These are phyloP conservation scores for Drosophila nebulosa DNA, from an alignment of 1,140 invertebrate species.

Conservation along the genomic window DNA sequence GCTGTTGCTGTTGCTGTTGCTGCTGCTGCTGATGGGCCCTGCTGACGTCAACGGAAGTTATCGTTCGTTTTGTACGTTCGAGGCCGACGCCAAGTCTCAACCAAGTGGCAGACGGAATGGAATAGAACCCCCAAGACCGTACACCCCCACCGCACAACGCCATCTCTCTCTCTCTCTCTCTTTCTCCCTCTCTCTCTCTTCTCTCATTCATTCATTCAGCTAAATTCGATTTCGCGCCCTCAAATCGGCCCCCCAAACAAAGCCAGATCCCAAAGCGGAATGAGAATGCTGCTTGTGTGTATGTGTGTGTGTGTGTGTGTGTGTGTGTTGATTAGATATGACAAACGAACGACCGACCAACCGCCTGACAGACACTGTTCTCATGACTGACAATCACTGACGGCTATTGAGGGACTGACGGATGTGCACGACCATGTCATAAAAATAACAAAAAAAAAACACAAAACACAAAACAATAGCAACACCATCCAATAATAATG, in stretches of 20 bases:
- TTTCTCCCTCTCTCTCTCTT: neutral
- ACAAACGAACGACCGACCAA: constrained; percentile 13
- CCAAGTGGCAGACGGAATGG: neutral
- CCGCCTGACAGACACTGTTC: constrained; percentile 4
- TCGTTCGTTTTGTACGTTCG: constrained; percentile 24
- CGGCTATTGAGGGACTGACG: constrained; percentile 20
- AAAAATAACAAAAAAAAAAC: constrained; percentile 32
- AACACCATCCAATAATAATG: constrained; percentile 35
- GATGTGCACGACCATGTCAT: constrained; percentile 42
- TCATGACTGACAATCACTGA: constrained; percentile 1
- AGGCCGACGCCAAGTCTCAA: constrained; percentile 12
- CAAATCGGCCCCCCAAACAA: neutral
- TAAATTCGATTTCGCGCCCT: constrained; percentile 6
- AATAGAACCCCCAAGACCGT: constrained; percentile 19
- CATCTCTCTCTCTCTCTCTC: neutral
- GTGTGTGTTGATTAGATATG: constrained; percentile 64
- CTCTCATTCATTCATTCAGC: neutral
- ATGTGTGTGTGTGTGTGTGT: neutral
- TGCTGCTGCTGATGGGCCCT: neutral
- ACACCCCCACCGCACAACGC: constrained; percentile 4
- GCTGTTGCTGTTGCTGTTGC: constrained; percentile 17
- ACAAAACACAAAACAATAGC: constrained; percentile 8
- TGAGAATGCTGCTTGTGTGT: neutral
- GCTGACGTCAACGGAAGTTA: constrained; percentile 72
- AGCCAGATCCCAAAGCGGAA: neutral